phyloP scores from a whole-genome alignment of 1,140 invertebrate species.

The Gonatopus flavifemur region DNA sequence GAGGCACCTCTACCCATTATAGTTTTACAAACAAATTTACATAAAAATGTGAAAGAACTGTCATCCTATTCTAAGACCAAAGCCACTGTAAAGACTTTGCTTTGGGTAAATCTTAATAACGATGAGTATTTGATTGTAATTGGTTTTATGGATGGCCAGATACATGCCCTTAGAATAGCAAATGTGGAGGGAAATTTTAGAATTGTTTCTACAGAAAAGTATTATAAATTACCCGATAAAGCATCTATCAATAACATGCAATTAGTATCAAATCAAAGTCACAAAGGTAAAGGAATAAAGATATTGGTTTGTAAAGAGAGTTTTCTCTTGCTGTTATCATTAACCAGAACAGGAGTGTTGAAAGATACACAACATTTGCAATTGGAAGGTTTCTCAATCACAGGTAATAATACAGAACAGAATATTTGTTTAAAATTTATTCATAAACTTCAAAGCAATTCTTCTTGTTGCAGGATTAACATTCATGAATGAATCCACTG shows the following conservation, averaged over 20 bases:
- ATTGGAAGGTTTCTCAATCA: slow-evolving; percentile 34
- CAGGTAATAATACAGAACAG: slow-evolving; percentile 26
- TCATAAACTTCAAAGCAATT: no score
- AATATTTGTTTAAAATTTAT: slow-evolving; percentile 1
- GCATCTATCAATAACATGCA: slow-evolving; percentile 33
- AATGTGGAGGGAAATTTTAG: slow-evolving; percentile 17
- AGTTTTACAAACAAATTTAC: slow-evolving; percentile 25
- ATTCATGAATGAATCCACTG: slow-evolving; percentile 18
- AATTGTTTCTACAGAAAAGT: slow-evolving; percentile 17
- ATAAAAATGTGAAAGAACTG: slow-evolving; percentile 20
- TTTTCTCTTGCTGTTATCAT: slow-evolving; percentile 27
- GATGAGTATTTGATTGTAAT: slow-evolving; percentile 34
- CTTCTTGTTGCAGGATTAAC: slow-evolving; percentile 35
- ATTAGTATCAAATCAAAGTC: slow-evolving; percentile 22
- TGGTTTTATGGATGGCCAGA: slow-evolving; percentile 42
- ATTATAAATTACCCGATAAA: slow-evolving; percentile 31
- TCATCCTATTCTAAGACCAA: no score
- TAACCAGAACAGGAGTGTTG: slow-evolving; percentile 21
- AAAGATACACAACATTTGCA: slow-evolving; percentile 17
- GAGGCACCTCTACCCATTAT: slow-evolving; percentile 20
- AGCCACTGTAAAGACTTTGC: slow-evolving; percentile 36
- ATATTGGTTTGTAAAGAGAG: slow-evolving; percentile 34
- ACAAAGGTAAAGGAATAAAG: slow-evolving; percentile 16
- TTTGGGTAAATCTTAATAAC: slow-evolving; percentile 33
- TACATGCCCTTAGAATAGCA: slow-evolving; percentile 30